Base-by-base conservation (phyloP, 2,888 invertebrate species). In the Erebia aethiops region DNA sequence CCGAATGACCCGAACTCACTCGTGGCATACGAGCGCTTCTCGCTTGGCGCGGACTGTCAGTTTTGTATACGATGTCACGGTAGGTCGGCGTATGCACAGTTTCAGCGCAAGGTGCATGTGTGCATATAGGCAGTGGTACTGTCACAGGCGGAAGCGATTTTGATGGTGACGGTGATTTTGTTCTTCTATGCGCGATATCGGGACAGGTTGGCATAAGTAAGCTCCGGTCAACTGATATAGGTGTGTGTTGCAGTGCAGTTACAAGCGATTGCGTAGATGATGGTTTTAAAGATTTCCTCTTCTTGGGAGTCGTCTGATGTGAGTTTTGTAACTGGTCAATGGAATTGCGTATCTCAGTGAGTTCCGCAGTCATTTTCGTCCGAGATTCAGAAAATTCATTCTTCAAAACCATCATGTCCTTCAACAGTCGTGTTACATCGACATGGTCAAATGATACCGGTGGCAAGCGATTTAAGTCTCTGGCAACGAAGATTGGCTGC, bases 111-210 rank as follows among this genome's bases (percentile, higher is more conserved):
- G 1, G 16, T n/a, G 9, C 56, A 2, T 56, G 56, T 16, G 56
- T 56, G 56, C 18, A 21, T 18, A 18, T 8, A n/a, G 56, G 56
- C 21, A 21, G 56, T 56, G 56, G 56, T 56, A 56, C 56, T n/a
- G 21, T 1, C 18, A 56, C 21, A 56, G 16, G 56, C 16, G 56
- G 56, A 21, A 21, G 56, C 56, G 21, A 18, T 56, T 56, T 56
- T 0, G 56, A 51, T 13, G 1, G 43, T 43, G 43, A 43, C 10
- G 43, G 10, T 43, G 10, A 43, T 8, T 43, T 10, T 43, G 43
- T 10, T 43, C 10, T 43, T 1, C 10, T 43, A 10, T 43, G 8
- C 43, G 10, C 43, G 7, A 10, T 9, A 43, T 43, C 10, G 9
- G 9, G 43, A 10, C 10, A 10, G 43, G 43, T 43, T 1, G 43